Conservation (phyloP, 2,113 vertebrate species). For the Gallinago media region DNA sequence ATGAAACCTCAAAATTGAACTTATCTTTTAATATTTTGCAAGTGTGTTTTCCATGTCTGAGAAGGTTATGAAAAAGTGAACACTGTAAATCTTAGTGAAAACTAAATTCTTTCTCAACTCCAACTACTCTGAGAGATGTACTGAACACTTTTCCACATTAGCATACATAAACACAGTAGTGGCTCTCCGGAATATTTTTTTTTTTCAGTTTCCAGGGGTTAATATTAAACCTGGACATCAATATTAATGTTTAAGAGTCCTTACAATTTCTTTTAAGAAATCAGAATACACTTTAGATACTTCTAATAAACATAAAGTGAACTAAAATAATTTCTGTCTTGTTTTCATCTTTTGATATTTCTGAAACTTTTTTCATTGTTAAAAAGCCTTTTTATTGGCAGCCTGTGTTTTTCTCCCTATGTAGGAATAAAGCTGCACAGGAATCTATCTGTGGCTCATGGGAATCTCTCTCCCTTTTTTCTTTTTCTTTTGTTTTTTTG, state of each 20-base stretch:
- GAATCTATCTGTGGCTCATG: slow-evolving; percentile 37
- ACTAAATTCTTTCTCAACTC: not conserved
- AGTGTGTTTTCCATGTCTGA: not conserved
- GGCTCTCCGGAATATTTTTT: not conserved
- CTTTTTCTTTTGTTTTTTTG: not conserved
- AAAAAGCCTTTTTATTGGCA: not conserved
- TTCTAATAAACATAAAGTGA: not conserved
- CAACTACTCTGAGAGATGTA: not conserved
- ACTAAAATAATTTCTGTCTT: not conserved
- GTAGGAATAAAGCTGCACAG: slow-evolving; percentile 39
- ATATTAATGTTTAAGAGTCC: not conserved
- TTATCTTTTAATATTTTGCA: not conserved
- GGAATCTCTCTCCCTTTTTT: not conserved
- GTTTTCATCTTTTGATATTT: slow-evolving; percentile 14
- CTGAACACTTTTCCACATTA: not conserved
- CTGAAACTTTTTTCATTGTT: slow-evolving; percentile 10
- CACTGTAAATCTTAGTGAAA: not conserved
- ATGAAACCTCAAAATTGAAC: not conserved
- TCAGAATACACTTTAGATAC: not conserved
- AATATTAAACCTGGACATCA: not conserved
- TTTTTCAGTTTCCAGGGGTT: not conserved
- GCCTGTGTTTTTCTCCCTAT: slow-evolving; percentile 3
- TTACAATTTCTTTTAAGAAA: not conserved
- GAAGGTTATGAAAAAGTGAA: not conserved
- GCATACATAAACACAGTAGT: not conserved